Base-by-base conservation (phyloP, 2,888 invertebrate species). In the Lydus trimaculatus region DNA sequence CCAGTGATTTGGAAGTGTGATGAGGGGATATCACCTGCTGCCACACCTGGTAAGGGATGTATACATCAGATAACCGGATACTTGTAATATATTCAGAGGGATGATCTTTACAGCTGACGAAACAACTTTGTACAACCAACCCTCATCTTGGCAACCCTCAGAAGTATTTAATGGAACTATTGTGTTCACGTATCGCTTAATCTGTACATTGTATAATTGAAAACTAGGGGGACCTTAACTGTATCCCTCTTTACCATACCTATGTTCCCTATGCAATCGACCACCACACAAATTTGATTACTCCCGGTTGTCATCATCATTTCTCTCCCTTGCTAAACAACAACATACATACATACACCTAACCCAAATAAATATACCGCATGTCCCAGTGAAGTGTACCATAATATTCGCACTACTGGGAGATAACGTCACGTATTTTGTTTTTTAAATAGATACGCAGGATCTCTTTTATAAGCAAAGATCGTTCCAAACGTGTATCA, bases 161-260 rank as follows among this genome's bases (percentile, higher is more conserved):
- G 71, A 75, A 76, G 75, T 75, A 73, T 77, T 76, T 79, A 78
- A 79, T 79, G 77, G 76, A 72, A 72, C 76, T 74, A 79, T 80
- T 80, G 79, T 80, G 74, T 74, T 73, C 72, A 75, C 76, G 72
- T 77, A 77, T 78, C 78, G 74, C 72, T 73, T 79, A 78, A 78
- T 79, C 78, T 76, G 75, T 69, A 74, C 75, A 76, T 79, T 79
- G 79, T 78, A 72, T 77, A 73, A 78, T 77, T 76, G 75, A 72
- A 77, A 77, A 73, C 70, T 67, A 69, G 65, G 63, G 56, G 15
- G 56, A 56, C 25, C 28, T 28, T 56, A 23, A 28, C 28, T 48
- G 20, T 20, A 2, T 28, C 52, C 23, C 23, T 13, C 23, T 23
- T 4, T n/a, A n/a, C n/a, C n/a, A n/a, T n/a, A 52, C 20, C 17